Evolutionary conservation across 1,140 invertebrate species (phyloP), one percentile per base, ranked within the genome.

Genomic region (Eubasilissa regina): DNA sequence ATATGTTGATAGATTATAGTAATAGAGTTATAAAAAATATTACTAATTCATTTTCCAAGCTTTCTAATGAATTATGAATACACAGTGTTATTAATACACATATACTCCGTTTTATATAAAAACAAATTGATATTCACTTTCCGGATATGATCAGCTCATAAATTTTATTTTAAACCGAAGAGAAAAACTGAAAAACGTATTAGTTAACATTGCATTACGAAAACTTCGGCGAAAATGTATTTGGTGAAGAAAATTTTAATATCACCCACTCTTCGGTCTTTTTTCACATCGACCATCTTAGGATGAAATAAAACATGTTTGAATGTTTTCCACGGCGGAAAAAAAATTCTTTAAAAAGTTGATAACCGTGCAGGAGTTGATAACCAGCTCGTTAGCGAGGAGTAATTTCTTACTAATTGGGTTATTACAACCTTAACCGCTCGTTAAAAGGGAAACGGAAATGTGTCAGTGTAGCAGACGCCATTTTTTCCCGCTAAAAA

Each of bases 321-420:
- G 13, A 74, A 17, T 53, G 19, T 15, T 74, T 74, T 74, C 25
- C n/a, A 44, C 44, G 53, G 25, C n/a, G 53, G 53, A 11, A 56
- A 74, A 74, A 60, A 74, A 73, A 25, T 73, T 70, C 45, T 48
- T 70, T 70, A 21, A 44, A 53, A 74, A 55, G 53, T 74, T 74
- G 25, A 74, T 74, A 74, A 74, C 70, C 64, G 51, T 13, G 70
- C 51, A 8, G 25, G 51, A 60, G 58, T 55, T 78, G 76, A 78
- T 78, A 78, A 72, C 58, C 62, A 45, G 55, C 74, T 78, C 76
- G 66, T 78, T 78, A 78, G 76, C 76, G 51, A 56, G 21, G 58
- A 48, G 76, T 70, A 78, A 78, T 78, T 78, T 70, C 51, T 56
- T 78, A 58, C 64, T 78, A 78, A 78, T 78, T 78, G 76, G 76